phyloP scores from a whole-genome alignment of 2,797 vertebrate species.

The Rhynchotus rufescens region DNA sequence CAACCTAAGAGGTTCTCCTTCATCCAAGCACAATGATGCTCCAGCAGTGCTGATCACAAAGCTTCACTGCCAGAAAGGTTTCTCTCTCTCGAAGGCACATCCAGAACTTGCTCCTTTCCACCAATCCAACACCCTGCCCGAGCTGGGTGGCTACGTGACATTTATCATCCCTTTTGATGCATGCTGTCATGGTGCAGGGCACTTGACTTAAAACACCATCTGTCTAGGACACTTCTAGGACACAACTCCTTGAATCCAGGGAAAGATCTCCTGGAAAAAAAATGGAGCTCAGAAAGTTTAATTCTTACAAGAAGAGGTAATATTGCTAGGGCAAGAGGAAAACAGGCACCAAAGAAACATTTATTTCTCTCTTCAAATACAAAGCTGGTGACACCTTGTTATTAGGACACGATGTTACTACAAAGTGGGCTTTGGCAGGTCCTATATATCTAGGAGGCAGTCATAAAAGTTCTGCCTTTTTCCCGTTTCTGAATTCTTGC shows the following conservation, averaged over 20 bases:
- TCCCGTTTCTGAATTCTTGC: neutral
- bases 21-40: neutral
- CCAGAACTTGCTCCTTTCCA: neutral
- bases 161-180: neutral
- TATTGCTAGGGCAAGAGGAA: neutral
- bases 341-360: neutral
- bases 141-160: neutral
- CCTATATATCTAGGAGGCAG: neutral
- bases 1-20: neutral
- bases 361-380: neutral
- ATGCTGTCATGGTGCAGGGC: neutral
- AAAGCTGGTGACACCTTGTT: accelerated
- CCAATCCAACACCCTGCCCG: no score
- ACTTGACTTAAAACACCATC: neutral
- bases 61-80: neutral
- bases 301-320: neutral
- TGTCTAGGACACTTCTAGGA: neutral
- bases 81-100: neutral
- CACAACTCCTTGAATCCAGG: neutral
- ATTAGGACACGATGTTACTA: no score
- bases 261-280: neutral
- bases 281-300: neutral
- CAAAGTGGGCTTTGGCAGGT: neutral
- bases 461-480: neutral
- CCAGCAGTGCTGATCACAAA: neutral